Evolutionary conservation across 2,888 invertebrate species (phyloP).

Genomic region (Myopa tessellatipennis): DNA sequence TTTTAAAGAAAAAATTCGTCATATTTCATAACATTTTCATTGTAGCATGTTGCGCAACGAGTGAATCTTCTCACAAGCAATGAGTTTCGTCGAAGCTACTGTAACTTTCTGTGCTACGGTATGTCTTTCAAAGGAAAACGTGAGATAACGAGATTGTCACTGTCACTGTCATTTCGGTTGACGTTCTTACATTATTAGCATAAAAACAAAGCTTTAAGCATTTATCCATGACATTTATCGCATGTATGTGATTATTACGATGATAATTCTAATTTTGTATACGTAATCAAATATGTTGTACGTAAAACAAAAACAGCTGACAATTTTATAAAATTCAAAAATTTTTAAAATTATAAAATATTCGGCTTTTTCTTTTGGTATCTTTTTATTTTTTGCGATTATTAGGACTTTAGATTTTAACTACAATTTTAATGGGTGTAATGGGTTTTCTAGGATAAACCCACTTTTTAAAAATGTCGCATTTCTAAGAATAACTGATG

Average conservation of each 20-base stretch:
- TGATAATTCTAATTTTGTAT: no score
- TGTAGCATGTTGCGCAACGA: no score
- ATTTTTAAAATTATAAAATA: not conserved
- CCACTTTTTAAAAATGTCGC: no score
- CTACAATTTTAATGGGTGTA: no score
- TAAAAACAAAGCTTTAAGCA: not conserved
- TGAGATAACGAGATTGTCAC: not conserved
- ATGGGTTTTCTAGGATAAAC: no score
- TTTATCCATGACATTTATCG: conserved; percentile 13
- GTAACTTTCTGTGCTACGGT: not conserved
- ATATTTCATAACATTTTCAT: no score
- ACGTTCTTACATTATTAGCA: no score
- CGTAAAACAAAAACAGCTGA: conserved; percentile 24
- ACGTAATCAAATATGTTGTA: no score
- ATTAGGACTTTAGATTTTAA: not conserved
- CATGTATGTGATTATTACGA: not conserved
- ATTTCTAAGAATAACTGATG: no score
- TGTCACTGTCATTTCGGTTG: not conserved
- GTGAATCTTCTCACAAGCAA: no score
- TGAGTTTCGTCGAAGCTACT: no score
- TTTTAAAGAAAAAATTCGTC: no score
- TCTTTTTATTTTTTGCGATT: not conserved
- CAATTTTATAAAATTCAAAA: not conserved
- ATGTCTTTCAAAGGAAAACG: not conserved
- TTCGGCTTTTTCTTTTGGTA: not conserved